Percentiles rank a stretch among this genome's conserved stretches.
These are phyloP conservation scores for Nematopogon swammerdamellus DNA, from an alignment of 2,888 invertebrate genomes.

Conservation along the genomic window DNA sequence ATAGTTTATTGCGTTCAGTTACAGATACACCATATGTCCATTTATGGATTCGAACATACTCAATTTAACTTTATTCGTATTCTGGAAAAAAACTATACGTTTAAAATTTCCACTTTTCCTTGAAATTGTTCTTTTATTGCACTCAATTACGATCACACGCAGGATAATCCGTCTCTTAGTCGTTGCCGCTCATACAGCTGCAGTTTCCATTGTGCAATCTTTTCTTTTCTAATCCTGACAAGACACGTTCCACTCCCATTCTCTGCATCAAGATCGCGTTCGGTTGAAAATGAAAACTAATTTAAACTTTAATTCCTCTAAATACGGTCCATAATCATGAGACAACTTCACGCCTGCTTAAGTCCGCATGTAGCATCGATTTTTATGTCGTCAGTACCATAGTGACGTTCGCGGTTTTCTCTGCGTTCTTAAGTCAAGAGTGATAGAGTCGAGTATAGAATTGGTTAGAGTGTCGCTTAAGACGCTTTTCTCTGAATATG, in stretches of 20 bases:
- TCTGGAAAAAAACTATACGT: too few species aligned
- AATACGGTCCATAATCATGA: background rate
- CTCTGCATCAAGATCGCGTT: background rate
- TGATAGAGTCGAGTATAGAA: background rate
- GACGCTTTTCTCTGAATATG: background rate
- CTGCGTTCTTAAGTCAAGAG: background rate
- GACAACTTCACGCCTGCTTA: background rate
- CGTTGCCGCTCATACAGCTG: background rate
- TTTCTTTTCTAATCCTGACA: background rate
- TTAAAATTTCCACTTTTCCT: too few species aligned
- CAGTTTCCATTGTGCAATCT: background rate
- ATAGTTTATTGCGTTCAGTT: too few species aligned
- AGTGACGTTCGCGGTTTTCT: background rate
- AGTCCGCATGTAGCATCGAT: background rate
- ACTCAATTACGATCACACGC: too few species aligned
- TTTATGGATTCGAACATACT: too few species aligned
- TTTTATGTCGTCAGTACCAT: background rate
- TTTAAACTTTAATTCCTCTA: background rate
- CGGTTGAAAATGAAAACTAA: background rate
- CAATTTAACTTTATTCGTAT: too few species aligned
- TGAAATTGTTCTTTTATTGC: too few species aligned
- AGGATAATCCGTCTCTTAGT: background rate
- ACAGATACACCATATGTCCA: too few species aligned
- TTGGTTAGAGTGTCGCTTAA: background rate
- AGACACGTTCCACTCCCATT: background rate